phyloP scores from a whole-genome alignment of 92 coral and sea anemone genomes.

The Chrysogorgia sp. region DNA sequence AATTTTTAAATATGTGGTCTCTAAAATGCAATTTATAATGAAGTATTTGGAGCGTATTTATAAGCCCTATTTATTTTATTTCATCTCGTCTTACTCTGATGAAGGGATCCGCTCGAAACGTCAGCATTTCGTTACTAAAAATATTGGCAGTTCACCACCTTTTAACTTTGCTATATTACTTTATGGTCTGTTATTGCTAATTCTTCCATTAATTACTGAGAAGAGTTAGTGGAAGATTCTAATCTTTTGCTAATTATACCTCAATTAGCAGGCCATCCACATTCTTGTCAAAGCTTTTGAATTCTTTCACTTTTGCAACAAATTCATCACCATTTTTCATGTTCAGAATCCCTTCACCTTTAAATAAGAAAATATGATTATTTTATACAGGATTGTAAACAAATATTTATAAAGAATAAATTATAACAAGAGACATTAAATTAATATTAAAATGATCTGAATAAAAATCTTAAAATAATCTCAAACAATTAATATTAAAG shows the following conservation, averaged over 20 bases:
- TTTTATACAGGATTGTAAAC: neutral
- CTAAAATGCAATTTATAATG: too few species aligned
- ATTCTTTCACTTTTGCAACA: slow-evolving; percentile 55
- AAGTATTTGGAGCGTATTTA: too few species aligned
- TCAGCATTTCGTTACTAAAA: neutral
- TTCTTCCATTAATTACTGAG: neutral
- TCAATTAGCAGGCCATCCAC: slow-evolving; percentile 53
- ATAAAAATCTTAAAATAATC: too few species aligned
- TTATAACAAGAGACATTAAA: too few species aligned
- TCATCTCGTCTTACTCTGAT: too few species aligned
- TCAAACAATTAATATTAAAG: too few species aligned
- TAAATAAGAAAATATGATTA: neutral
- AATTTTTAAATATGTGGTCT: too few species aligned
- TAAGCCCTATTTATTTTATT: too few species aligned
- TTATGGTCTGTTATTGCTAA: neutral
- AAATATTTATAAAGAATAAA: neutral
- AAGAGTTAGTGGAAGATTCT: too few species aligned
- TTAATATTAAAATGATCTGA: too few species aligned
- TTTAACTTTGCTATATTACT: neutral
- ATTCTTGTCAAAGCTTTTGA: slow-evolving; percentile 61
- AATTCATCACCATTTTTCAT: slow-evolving; percentile 58
- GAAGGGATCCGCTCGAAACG: neutral
- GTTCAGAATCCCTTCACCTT: slow-evolving; percentile 68
- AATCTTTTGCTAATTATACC: slow-evolving; percentile 21
- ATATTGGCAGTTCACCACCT: neutral